Base-by-base conservation (phyloP, 2,797 vertebrate species). In the Falco peregrinus region DNA sequence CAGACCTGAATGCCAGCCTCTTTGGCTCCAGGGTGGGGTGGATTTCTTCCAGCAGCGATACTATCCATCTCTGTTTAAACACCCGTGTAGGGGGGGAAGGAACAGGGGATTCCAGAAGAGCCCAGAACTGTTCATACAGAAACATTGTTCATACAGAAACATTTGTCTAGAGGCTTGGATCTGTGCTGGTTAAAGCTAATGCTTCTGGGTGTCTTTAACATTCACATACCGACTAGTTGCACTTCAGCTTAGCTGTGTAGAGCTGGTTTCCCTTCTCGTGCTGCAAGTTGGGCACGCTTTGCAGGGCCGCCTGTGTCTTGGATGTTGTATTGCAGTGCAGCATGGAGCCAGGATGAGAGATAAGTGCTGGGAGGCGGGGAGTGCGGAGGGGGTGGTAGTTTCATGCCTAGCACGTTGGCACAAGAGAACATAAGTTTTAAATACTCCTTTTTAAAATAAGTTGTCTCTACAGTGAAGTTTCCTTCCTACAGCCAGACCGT, bases 251-350 rank as follows among this genome's bases (percentile, higher is more conserved):
- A 11, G 64, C 9, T 43, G 18, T 11, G 28, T 2, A 0, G n/a
- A 16, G 29, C 80, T 41, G 80, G 6, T 63, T 90, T 86, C n/a
- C 35, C n/a, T 54, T n/a, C 43, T 50, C 0, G 0, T 22, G 61
- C 70, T 59, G 74, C 33, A 9, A 33, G 45, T 83, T 78, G 63
- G 31, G 54, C 75, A 7, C 2, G 1, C 33, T 22, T 10, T 1
- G 0, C 26, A 16, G 61, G 48, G 37, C 48, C 57, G 79, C 48
- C 54, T 11, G 33, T 7, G 2, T 9, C 35, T 6, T 28, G 67
- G 33, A 19, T 3, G 3, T 56, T 29, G 3, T 4, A 2, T 24
- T 0, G 2, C 15, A 11, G 26, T 43, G 50, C 2, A 0, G 16
- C 4, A 0, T 16, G 35, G 54, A 39, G 41, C 14, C 0, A 4